Conservation (phyloP, 2,888 invertebrate species). For the Meiosimyza decipiens region DNA sequence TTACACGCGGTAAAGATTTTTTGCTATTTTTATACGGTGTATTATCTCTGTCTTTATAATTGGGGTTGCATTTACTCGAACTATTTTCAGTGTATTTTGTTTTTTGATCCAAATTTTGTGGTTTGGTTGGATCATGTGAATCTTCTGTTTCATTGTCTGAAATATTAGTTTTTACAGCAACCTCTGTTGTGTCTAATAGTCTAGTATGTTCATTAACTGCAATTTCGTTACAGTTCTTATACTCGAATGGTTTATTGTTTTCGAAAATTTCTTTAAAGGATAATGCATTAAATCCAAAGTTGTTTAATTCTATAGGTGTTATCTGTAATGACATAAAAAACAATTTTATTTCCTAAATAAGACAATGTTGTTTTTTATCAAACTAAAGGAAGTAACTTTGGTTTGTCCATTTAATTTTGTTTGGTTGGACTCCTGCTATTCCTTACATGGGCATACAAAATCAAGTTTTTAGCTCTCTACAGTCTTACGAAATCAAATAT, state of each 20-base stretch:
- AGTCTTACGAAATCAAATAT: too few relatives aligned
- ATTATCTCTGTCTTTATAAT: slow-evolving; percentile 11
- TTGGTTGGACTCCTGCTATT: too few relatives aligned
- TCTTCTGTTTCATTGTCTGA: not conserved
- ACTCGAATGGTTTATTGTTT: not conserved
- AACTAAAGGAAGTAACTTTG: too few relatives aligned
- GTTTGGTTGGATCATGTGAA: not conserved
- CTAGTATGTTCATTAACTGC: too few relatives aligned
- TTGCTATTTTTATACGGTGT: slow-evolving; percentile 3
- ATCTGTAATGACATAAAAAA: not conserved
- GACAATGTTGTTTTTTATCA: not conserved
- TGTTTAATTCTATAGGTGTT: not conserved
- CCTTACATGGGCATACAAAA: too few relatives aligned
- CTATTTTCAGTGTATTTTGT: not conserved
- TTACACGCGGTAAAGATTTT: not conserved
- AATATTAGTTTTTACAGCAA: not conserved
- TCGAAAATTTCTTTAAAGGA: not conserved
- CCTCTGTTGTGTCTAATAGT: not conserved
- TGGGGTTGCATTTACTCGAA: not conserved
- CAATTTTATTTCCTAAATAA: not conserved
- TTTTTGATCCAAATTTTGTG: too few relatives aligned
- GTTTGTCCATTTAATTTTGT: too few relatives aligned
- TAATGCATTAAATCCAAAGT: not conserved
- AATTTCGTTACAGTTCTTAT: slow-evolving; percentile 4
- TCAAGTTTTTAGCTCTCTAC: too few relatives aligned